These are phyloP conservation scores for Ochropleura leucogaster DNA, from an alignment of 2,888 invertebrate genomes.

Conservation along the genomic window DNA sequence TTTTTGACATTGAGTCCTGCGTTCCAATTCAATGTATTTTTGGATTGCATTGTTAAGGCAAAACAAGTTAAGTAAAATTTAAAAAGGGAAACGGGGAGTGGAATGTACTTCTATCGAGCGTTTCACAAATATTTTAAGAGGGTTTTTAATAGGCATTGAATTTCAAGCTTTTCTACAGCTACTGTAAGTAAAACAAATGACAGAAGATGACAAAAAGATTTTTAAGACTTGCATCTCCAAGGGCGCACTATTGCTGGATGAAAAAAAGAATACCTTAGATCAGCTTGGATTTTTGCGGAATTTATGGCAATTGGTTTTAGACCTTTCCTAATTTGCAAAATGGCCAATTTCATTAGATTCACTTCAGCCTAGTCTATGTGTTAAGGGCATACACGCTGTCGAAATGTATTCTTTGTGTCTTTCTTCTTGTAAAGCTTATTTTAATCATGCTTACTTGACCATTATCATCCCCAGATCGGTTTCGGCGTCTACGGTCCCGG, in stretches of 20 bases:
- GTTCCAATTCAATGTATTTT: not conserved
- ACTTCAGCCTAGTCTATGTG: too few species aligned
- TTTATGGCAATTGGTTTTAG: too few species aligned
- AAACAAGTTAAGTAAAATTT: too few species aligned
- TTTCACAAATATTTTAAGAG: too few species aligned
- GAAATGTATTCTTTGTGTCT: too few species aligned
- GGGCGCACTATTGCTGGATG: not conserved
- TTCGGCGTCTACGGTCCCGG: conserved; percentile 79
- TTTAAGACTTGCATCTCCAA: too few species aligned
- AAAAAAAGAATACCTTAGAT: not conserved
- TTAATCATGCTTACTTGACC: not conserved
- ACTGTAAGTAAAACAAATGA: not conserved
- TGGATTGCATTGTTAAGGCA: not conserved
- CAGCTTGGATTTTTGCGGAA: too few species aligned
- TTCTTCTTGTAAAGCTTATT: not conserved
- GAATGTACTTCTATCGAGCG: too few species aligned
- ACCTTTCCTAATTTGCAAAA: too few species aligned
- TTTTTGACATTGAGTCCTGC: not conserved
- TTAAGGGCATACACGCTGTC: too few species aligned
- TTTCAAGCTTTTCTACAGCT: not conserved
- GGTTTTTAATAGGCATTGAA: not conserved
- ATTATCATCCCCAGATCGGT: conserved; percentile 71
- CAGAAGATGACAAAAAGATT: not conserved
- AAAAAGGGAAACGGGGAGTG: not conserved
- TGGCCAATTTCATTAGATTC: too few species aligned